Percentiles rank a stretch among this genome's conserved stretches.
Conservation (phyloP, 1,140 invertebrate species). For the Cyphomyrmex costatus region DNA sequence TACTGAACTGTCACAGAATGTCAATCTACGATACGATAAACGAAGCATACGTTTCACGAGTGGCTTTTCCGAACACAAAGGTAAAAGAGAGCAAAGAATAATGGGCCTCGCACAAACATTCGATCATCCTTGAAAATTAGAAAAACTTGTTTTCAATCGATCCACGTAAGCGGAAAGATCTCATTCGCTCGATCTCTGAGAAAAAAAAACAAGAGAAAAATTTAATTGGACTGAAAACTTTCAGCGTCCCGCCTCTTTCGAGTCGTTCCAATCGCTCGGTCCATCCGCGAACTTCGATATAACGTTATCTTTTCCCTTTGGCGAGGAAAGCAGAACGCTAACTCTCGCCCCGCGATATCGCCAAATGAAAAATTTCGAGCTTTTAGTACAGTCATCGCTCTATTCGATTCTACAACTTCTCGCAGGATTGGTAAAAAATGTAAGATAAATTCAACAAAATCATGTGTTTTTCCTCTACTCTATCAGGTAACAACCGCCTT, state of each 20-base stretch:
- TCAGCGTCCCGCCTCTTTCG: constrained; percentile 58
- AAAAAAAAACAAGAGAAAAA: constrained; percentile 59
- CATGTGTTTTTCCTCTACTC: background rate
- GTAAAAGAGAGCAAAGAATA: background rate
- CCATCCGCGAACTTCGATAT: constrained; percentile 62
- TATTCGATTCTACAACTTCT: constrained; percentile 22
- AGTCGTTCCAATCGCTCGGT: constrained; percentile 47
- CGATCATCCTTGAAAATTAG: constrained; percentile 65
- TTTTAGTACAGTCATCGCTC: constrained; percentile 60
- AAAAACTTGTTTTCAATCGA: constrained; percentile 60
- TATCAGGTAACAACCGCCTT: constrained; percentile 20
- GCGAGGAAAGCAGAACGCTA: constrained; percentile 34
- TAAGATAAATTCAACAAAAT: constrained; percentile 54
- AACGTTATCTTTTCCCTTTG: constrained; percentile 56
- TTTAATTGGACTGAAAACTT: constrained; percentile 74
- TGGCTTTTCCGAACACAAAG: background rate
- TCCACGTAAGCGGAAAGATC: constrained; percentile 43
- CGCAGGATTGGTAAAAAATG: constrained; percentile 3
- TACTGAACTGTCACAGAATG: constrained; percentile 5
- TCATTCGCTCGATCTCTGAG: constrained; percentile 40
- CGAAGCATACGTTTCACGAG: constrained; percentile 23
- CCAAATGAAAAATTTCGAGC: constrained; percentile 61
- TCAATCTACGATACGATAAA: constrained; percentile 37
- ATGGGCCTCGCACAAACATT: constrained; percentile 20
- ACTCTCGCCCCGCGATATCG: constrained; percentile 53